Conservation (phyloP, 1,140 invertebrate species). For the Hestina assimilis region DNA sequence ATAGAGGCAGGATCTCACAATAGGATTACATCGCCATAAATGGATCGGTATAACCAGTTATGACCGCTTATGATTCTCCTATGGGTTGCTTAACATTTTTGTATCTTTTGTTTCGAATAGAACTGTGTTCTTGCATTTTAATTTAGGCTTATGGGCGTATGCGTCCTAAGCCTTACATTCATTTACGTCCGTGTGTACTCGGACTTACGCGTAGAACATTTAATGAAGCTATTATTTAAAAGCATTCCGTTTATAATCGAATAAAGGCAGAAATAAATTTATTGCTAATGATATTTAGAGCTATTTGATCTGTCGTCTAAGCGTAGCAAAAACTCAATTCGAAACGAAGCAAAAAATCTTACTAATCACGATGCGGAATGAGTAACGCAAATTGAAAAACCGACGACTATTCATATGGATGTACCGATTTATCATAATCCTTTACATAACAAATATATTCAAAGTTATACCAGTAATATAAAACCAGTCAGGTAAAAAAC, state of each 20-base stretch:
- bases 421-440: slow-evolving; percentile 37
- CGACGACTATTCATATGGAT: slow-evolving; percentile 26
- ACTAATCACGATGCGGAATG: slow-evolving; percentile 20
- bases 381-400: slow-evolving; percentile 30
- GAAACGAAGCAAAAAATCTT: slow-evolving; percentile 15
- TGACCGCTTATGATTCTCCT: slow-evolving; percentile 67
- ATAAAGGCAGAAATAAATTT: slow-evolving; percentile 2
- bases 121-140: slow-evolving; percentile 71
- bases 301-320: slow-evolving; percentile 19
- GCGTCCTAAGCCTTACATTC: slow-evolving; percentile 19
- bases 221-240: slow-evolving; percentile 6
- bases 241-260: neutral
- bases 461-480: slow-evolving; percentile 36
- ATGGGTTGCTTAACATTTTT: slow-evolving; percentile 67
- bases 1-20: slow-evolving; percentile 54
- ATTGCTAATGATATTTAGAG: slow-evolving; percentile 3
- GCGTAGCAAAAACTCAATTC: slow-evolving; percentile 14
- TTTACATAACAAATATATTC: slow-evolving; percentile 33
- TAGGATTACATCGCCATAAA: slow-evolving; percentile 74
- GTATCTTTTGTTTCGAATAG: slow-evolving; percentile 68
- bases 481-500: slow-evolving; percentile 35
- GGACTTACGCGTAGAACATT: slow-evolving; percentile 3
- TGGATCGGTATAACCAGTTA: slow-evolving; percentile 69
- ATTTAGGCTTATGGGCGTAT: slow-evolving; percentile 52
- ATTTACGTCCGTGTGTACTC: slow-evolving; percentile 8